Base-by-base conservation (phyloP, 1,140 invertebrate species). In the Myzus persicae region DNA sequence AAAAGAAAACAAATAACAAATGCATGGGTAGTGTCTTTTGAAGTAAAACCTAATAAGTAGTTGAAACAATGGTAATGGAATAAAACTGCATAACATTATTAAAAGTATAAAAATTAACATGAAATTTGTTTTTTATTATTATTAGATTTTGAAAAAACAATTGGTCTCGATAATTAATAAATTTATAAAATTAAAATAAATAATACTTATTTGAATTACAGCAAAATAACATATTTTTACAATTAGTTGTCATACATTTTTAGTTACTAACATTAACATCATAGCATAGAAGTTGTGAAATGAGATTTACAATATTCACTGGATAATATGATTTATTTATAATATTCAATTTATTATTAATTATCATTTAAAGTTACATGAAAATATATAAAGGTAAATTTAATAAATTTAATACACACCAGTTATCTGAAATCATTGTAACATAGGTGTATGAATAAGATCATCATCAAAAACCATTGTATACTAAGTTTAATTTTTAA, bases 81-180 rank as follows among this genome's bases (percentile, higher is more conserved):
- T 18, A 76, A n/a, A 76, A 76, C 8, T n/a, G 59, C 59, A 76
- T 76, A 76, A 76, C n/a, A 76, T 76, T 76, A 76, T 76, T 36
- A 18, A 76, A 18, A 76, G n/a, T 76, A 76, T 76, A 76, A 76
- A 67, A n/a, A 76, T 18, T 6, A 76, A 76, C 59, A n/a, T 76
- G 59, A 76, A 76, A 76, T 76, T 76, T 76, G 31, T 76, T 76
- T 51, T 76, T 76, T n/a, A 76, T 76, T n/a, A n/a, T n/a, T 76
- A 76, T n/a, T n/a, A 76, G 14, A 76, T n/a, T 76, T 76, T 36
- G 31, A 18, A 76, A 76, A 76, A 76, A 76, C 59, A 76, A 76
- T 67, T 67, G n/a, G 2, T n/a, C 59, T n/a, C 31, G 31, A 67
- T 31, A 67, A 67, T 67, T 67, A 67, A 67, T 31, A 67, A 67